Conservation (phyloP, 1,140 invertebrate genomes). For the Euwallacea fornicatus region DNA sequence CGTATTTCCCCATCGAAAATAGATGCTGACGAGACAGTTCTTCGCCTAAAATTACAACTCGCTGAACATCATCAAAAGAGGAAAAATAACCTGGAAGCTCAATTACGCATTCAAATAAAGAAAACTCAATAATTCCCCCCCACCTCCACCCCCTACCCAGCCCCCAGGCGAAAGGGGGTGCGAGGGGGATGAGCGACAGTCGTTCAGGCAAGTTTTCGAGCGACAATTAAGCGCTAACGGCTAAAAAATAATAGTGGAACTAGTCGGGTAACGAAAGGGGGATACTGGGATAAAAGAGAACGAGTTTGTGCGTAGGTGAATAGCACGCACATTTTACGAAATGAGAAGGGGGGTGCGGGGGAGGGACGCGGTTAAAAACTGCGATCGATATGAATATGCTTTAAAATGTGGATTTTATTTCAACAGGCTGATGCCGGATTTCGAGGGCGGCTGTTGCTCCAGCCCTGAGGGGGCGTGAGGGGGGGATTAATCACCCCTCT, state of each 20-base stretch:
- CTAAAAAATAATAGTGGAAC: conserved; percentile 42
- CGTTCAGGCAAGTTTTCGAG: conserved; percentile 35
- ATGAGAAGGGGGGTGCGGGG: conserved; percentile 35
- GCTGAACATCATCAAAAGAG: no score
- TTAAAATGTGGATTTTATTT: conserved; percentile 53
- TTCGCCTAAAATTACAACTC: no score
- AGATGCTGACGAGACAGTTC: no score
- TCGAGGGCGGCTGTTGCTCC: conserved; percentile 28
- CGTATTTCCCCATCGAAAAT: no score
- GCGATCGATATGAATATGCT: conserved; percentile 53
- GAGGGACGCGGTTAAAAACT: conserved; percentile 47
- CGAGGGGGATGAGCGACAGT: conserved; percentile 17
- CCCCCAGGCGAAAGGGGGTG: conserved; percentile 21
- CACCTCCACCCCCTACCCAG: no score
- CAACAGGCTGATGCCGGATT: conserved; percentile 42
- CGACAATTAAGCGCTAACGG: conserved; percentile 33
- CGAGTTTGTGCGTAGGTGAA: conserved; percentile 43
- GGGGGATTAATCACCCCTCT: neutral
- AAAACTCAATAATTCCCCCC: conserved; percentile 12
- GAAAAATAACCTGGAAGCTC: no score
- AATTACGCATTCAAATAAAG: neutral
- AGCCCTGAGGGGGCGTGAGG: conserved; percentile 6
- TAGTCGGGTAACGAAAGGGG: conserved; percentile 23
- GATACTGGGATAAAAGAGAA: conserved; percentile 23
- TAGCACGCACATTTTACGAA: conserved; percentile 44